Evolutionary conservation across 2,113 vertebrate species (phyloP).

Genomic region (Kryptolebias marmoratus): DNA sequence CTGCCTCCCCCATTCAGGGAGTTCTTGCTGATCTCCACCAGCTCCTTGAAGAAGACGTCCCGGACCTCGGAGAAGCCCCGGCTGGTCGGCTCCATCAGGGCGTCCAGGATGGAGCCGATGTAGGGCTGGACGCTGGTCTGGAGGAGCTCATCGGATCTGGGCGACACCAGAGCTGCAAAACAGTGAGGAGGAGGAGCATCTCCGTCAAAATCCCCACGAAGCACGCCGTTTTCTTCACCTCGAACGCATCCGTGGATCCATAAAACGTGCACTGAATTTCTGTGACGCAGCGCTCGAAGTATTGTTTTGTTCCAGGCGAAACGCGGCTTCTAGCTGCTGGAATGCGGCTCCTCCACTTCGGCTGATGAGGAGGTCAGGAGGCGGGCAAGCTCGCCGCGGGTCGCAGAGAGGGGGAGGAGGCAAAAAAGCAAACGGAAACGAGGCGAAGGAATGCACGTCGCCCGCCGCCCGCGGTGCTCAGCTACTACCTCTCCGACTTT

Average conservation of each 20-base stretch:
- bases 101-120: slow-evolving; percentile 94
- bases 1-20: slow-evolving; percentile 86
- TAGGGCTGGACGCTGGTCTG: slow-evolving; percentile 91
- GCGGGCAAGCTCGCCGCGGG: slow-evolving; percentile 2
- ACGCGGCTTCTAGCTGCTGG: slow-evolving; percentile 24
- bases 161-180: slow-evolving; percentile 85
- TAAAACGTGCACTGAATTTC: background rate
- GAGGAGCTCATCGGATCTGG: slow-evolving; percentile 91
- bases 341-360: slow-evolving; percentile 63
- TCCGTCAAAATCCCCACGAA: background rate
- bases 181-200: background rate
- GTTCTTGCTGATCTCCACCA: slow-evolving; percentile 96
- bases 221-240: background rate
- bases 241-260: no score
- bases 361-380: slow-evolving; percentile 27
- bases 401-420: no score
- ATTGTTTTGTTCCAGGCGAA: background rate
- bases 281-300: slow-evolving; percentile 4
- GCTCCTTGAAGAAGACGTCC: slow-evolving; percentile 93
- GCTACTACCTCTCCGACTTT: no score
- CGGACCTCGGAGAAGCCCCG: slow-evolving; percentile 93
- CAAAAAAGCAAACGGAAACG: no score
- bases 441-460: no score
- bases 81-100: slow-evolving; percentile 95
- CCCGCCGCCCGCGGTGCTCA: no score